Conservation (phyloP, 2,797 vertebrate species). For the Bradypus variegatus region DNA sequence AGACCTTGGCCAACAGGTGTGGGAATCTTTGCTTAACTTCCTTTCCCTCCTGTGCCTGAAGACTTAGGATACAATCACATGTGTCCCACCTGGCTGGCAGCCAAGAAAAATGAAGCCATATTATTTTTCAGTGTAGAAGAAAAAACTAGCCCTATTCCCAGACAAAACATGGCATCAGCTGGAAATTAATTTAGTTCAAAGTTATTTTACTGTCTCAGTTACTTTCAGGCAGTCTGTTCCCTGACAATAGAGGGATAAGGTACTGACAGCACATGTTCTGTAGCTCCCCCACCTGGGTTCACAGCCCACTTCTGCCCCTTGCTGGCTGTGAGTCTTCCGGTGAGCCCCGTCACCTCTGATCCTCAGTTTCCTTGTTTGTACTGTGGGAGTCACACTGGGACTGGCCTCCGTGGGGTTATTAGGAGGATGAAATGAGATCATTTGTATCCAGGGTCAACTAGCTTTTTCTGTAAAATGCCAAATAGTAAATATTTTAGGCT, state of each 20-base stretch:
- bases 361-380: neutral
- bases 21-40: conserved; percentile 45
- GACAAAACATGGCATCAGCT: conserved; percentile 71
- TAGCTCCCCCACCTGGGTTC: neutral
- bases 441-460: neutral
- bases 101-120: conserved; percentile 72
- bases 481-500: neutral
- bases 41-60: conserved; percentile 40
- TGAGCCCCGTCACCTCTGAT: neutral
- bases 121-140: conserved; percentile 69
- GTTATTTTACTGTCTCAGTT: conserved; percentile 66
- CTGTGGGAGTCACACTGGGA: neutral
- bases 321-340: neutral
- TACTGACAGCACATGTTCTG: neutral
- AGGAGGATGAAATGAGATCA: neutral
- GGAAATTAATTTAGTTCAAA: conserved; percentile 72
- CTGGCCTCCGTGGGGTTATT: neutral
- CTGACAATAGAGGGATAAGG: neutral
- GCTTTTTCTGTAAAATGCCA: neutral
- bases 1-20: conserved; percentile 55
- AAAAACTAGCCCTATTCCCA: conserved; percentile 67
- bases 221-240: conserved; percentile 57
- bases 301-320: neutral
- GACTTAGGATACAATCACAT: conserved; percentile 38
- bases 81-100: conserved; percentile 71